These are phyloP conservation scores for Dolichoris vasculosae DNA, from an alignment of 1,140 invertebrate genomes.

Conservation along the genomic window DNA sequence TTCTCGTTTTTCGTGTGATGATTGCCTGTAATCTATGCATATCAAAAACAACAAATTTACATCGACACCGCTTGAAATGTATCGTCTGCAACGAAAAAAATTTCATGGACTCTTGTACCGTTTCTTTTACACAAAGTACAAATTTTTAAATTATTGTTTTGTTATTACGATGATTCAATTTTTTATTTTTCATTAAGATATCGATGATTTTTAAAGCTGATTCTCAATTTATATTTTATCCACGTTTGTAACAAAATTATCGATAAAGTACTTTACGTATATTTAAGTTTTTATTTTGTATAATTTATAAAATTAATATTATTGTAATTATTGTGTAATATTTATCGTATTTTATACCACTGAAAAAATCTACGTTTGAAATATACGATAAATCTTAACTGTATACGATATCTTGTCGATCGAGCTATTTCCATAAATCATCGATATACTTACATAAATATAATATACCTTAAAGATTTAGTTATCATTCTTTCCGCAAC, in stretches of 20 bases:
- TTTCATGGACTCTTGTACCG: not conserved
- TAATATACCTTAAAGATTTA: not conserved
- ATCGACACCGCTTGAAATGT: slow-evolving; percentile 42
- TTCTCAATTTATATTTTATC: too few relatives aligned
- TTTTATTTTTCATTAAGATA: not conserved
- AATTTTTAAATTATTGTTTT: not conserved
- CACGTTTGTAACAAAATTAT: too few relatives aligned
- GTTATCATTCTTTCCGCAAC: not conserved
- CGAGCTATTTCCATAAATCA: not conserved
- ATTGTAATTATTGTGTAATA: too few relatives aligned
- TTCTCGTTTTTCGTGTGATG: slow-evolving; percentile 31
- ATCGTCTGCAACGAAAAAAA: slow-evolving; percentile 28
- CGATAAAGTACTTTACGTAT: too few relatives aligned
- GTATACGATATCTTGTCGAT: not conserved
- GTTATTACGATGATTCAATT: not conserved
- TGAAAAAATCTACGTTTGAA: too few relatives aligned
- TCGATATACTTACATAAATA: slow-evolving; percentile 3
- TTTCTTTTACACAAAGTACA: slow-evolving; percentile 2
- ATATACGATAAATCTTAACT: not conserved
- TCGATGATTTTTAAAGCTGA: too few relatives aligned
- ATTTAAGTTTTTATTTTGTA: too few relatives aligned
- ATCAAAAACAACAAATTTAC: slow-evolving; percentile 13
- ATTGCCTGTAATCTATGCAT: slow-evolving; percentile 27
- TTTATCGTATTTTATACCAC: too few relatives aligned
- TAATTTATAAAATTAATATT: too few relatives aligned